Evolutionary conservation across 1,140 invertebrate species (phyloP).

Genomic region (Papilio machaon): DNA sequence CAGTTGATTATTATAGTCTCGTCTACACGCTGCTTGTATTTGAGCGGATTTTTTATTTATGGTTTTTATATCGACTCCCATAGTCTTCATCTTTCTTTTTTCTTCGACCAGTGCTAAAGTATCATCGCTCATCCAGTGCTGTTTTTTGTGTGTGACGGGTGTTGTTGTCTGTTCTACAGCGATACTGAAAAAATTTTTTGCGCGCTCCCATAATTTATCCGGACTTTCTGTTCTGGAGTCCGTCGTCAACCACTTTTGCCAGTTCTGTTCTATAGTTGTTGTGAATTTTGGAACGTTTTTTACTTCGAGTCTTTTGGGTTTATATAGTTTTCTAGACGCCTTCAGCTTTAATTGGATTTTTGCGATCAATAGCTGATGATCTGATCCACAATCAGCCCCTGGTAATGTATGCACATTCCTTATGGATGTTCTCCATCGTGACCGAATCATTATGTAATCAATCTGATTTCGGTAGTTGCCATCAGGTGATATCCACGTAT

Average conservation of each 20-base stretch:
- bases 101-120: constrained; percentile 40
- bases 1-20: constrained; percentile 27
- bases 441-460: constrained; percentile 40
- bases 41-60: constrained; percentile 8
- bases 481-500: constrained; percentile 44
- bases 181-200: background rate
- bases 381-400: constrained; percentile 38
- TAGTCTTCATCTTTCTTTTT: constrained; percentile 37
- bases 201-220: background rate
- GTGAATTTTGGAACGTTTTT: background rate
- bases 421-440: constrained; percentile 39
- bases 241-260: constrained; percentile 7
- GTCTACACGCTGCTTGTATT: constrained; percentile 32
- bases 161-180: constrained; percentile 5
- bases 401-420: constrained; percentile 27
- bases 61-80: constrained; percentile 18
- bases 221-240: too few relatives aligned
- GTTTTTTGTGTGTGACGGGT: constrained; percentile 21
- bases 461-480: constrained; percentile 43
- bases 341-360: constrained; percentile 36
- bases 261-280: background rate
- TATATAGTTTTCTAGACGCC: constrained; percentile 25
- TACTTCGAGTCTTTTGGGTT: too few relatives aligned
- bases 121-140: constrained; percentile 42
- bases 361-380: constrained; percentile 35